phyloP scores from a whole-genome alignment of 2,888 invertebrate genomes.

The Morpho deidamia region DNA sequence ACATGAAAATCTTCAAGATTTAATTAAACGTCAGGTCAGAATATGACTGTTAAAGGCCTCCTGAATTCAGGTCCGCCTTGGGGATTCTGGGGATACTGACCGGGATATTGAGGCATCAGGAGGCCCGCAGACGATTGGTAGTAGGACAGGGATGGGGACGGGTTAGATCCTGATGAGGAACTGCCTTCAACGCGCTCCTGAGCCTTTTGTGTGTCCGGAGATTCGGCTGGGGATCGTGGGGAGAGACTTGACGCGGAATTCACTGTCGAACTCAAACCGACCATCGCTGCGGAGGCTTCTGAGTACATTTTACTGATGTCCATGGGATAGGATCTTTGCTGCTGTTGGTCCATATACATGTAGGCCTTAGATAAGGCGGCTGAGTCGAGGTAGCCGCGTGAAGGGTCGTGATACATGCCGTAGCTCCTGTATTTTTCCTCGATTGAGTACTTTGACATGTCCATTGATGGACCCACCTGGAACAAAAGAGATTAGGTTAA shows the following conservation, averaged over 20 bases:
- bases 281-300: constrained; percentile 80
- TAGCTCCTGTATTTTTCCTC: constrained; percentile 88
- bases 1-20: constrained; percentile 14
- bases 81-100: constrained; percentile 74
- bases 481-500: constrained; percentile 41
- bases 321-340: constrained; percentile 75
- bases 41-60: constrained; percentile 87
- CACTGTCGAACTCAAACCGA: constrained; percentile 65
- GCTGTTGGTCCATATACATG: constrained; percentile 85
- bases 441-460: constrained; percentile 87
- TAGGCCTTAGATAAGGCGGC: constrained; percentile 86
- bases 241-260: constrained; percentile 67
- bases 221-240: constrained; percentile 70
- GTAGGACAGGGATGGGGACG: constrained; percentile 79
- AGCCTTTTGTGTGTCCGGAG: constrained; percentile 73
- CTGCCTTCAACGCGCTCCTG: constrained; percentile 76
- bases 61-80: constrained; percentile 83
- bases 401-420: constrained; percentile 87
- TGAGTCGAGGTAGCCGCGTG: constrained; percentile 84
- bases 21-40: constrained; percentile 83
- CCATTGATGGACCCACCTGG: constrained; percentile 87
- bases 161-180: constrained; percentile 81
- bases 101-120: constrained; percentile 83
- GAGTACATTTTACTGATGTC: constrained; percentile 84
- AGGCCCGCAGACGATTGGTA: constrained; percentile 79